Base-by-base conservation (phyloP, 2,888 invertebrate species). In the Stenurella melanura region DNA sequence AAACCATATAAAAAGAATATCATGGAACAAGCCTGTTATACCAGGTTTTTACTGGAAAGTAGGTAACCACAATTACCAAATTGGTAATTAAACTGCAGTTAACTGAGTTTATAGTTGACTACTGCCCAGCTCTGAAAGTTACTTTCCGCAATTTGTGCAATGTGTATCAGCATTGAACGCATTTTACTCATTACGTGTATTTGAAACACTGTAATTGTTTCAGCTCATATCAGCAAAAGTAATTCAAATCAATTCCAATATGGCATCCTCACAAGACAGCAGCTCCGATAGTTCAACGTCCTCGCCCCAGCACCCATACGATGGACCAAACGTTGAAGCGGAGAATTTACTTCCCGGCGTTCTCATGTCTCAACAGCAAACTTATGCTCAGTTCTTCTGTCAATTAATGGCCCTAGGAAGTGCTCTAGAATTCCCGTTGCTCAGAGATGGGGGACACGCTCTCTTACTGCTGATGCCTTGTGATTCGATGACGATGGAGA, bases 271-370 rank as follows among this genome's bases (percentile, higher is more conserved):
- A 75, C 96, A 96, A 73, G 98, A 98, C 87, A 97, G 97, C 74
- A 97, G 97, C 86, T 97, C 97, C 75, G 98, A 98, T 89, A 97
- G 97, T 83, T 97, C 97, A 74, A 96, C 97, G 2, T 96, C 97
- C 2, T 97, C 97, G 0, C 97, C 97, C 1, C 97, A 96, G 81
- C 93, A 96, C 87, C 94, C 95, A 0, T 96, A 95, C 84, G 95
- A 96, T 88, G 93, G 94, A 78, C 93, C 95, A 63, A 95, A 94
- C 85, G 89, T 93, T 18, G 96, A 97, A 86, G 96, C 96, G 0
- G 98, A 98, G 90, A 95, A 94, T 87, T 94, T 94, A 81, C 90
- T 98, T 82, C 98, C 98, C 12, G 98, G 98, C 75, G 97, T 98
- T 84, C 90, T 96, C 68, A 96, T 98, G 91, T 94, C 98, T 0